Percentiles rank a stretch among this genome's conserved stretches.
These are phyloP conservation scores for Phalacrocorax carbo DNA, from an alignment of 2,113 vertebrate genomes.

Conservation along the genomic window DNA sequence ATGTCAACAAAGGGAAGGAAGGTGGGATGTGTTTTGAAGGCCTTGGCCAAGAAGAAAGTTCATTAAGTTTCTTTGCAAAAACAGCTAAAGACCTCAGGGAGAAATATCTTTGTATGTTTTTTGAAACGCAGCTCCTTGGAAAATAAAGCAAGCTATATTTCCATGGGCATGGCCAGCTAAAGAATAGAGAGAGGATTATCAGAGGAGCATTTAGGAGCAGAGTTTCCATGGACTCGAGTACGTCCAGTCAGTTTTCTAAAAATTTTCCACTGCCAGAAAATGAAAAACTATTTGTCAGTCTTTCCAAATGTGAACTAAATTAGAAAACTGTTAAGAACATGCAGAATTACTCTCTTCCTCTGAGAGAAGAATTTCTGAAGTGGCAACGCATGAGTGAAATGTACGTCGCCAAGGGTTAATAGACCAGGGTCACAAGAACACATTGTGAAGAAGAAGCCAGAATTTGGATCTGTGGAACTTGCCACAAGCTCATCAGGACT, in stretches of 20 bases:
- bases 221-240: neutral
- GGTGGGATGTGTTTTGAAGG: constrained; percentile 12
- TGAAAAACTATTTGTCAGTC: neutral
- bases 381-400: neutral
- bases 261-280: neutral
- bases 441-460: neutral
- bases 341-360: neutral
- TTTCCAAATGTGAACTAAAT: neutral
- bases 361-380: neutral
- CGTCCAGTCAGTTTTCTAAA: neutral
- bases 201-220: neutral
- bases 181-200: neutral
- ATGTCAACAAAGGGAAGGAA: neutral
- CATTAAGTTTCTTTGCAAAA: neutral
- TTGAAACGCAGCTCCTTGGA: neutral
- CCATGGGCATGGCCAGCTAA: neutral
- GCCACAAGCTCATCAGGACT: neutral
- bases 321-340: neutral
- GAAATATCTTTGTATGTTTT: neutral
- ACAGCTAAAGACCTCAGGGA: neutral
- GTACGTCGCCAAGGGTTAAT: neutral
- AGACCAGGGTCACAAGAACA: neutral
- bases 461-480: neutral
- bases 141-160: neutral
- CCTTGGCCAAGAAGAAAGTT: neutral